Evolutionary conservation across 2,797 vertebrate genomes (phyloP), one percentile per base, ranked within the genome.

Genomic region (Nothura maculosa): DNA sequence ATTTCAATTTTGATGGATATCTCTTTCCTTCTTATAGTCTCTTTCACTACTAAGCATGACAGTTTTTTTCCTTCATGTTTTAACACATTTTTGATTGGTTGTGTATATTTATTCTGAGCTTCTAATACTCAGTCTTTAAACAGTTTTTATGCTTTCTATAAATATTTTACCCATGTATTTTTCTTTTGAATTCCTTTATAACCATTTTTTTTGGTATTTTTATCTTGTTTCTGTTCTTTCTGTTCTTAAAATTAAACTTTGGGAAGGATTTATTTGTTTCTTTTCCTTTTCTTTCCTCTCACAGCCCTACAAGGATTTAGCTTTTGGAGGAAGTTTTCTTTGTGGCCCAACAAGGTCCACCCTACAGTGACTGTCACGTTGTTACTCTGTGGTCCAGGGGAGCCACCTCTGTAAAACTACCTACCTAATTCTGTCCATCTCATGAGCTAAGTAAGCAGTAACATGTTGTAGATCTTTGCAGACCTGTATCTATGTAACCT

Each of bases 171-270:
- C 63, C 84, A 82, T 97, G 97, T 97, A 97, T 95, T 95, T 96
- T 97, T 95, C 95, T 96, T 97, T 97, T 96, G 93, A 97, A 98
- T 96, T 96, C 96, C 95, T 96, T 97, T 95, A 94, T 91, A 96
- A 96, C 94, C 87, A 57, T 93, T 96, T 96, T 96, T 96, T 87
- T 77, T 72, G 86, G 87, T 91, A 89, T 94, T 97, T 98, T 96
- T 95, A 95, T 97, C 97, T 96, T 89, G 67, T 97, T 97, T 94
- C 25, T 76, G 93, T 94, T 96, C 90, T 97, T 97, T 94, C 25
- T 76, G 93, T 94, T 96, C 92, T 93, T 87, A 88, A 94, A 94
- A 94, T 93, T 86, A 85, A 78, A 70, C 64, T 77, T 90, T 5
- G 43, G 40, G 57, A 67, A 52, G 28, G 10, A 77, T 79, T 60